These are phyloP conservation scores for Oryzias celebensis DNA, from an alignment of 2,113 vertebrate species.

Conservation along the genomic window DNA sequence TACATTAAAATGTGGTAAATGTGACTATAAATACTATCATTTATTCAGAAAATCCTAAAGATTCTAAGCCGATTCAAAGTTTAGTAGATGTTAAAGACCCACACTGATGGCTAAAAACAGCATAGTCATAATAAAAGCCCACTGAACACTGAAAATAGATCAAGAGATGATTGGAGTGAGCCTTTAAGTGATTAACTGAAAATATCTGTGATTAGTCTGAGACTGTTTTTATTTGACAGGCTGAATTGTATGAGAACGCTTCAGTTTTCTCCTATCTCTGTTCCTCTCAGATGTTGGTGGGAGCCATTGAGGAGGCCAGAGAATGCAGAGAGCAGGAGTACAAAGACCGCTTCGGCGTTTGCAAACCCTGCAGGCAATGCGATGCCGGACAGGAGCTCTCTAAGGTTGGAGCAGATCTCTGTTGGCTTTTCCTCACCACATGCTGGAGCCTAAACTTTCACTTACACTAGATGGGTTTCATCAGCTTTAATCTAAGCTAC, in stretches of 20 bases:
- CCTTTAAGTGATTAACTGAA: too few species aligned
- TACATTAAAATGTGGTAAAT: too few species aligned
- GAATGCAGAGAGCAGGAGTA: conserved; percentile 94
- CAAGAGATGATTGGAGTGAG: too few species aligned
- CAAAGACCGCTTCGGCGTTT: conserved; percentile 85
- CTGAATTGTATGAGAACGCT: conserved; percentile 34
- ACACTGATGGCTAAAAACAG: too few species aligned
- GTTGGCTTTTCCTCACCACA: background rate
- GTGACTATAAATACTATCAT: too few species aligned
- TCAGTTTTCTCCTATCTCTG: conserved; percentile 41
- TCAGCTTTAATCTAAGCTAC: too few species aligned
- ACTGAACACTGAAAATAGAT: accelerated
- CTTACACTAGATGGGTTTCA: background rate
- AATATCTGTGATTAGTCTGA: too few species aligned
- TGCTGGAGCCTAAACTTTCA: background rate
- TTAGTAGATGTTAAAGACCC: too few species aligned
- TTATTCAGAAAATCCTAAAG: too few species aligned
- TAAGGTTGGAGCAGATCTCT: conserved; percentile 77
- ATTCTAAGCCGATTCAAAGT: too few species aligned
- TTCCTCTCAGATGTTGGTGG: conserved; percentile 75
- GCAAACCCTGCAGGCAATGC: conserved; percentile 88
- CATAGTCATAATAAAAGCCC: too few species aligned
- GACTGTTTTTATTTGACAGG: too few species aligned
- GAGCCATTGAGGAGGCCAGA: conserved; percentile 86
- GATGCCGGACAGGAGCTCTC: conserved; percentile 96